Evolutionary conservation across 1,140 invertebrate species (phyloP).

Genomic region (Drosophila kikkawai): DNA sequence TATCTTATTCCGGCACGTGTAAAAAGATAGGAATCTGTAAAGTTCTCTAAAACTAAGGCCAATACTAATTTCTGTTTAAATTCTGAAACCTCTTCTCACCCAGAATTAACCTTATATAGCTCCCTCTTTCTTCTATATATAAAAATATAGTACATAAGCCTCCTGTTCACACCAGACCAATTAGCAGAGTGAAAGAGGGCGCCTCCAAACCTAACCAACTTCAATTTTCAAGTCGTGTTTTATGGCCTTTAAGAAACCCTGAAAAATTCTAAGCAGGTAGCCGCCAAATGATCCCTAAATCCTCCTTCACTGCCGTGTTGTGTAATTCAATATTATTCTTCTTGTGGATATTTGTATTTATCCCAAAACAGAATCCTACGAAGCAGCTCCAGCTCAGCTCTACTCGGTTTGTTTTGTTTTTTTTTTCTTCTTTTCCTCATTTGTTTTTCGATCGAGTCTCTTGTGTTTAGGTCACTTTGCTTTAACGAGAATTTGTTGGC

Average conservation of each 20-base stretch:
- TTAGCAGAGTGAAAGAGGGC: conserved; percentile 53
- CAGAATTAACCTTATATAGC: neutral
- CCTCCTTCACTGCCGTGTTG: conserved; percentile 45
- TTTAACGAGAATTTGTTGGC: conserved; percentile 71
- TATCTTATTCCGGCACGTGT: conserved; percentile 14
- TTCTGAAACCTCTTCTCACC: too few species aligned
- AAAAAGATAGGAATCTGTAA: neutral
- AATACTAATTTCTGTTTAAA: too few species aligned
- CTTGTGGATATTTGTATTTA: conserved; percentile 55
- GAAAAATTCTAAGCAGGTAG: conserved; percentile 57
- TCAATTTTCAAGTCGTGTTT: conserved; percentile 47
- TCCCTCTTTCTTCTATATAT: neutral
- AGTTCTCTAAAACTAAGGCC: neutral
- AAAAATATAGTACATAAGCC: neutral
- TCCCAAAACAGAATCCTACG: conserved; percentile 65
- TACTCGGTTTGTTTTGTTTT: conserved; percentile 1
- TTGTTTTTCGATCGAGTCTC: conserved; percentile 26
- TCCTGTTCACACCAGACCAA: conserved; percentile 49
- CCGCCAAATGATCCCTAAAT: conserved; percentile 37
- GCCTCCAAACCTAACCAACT: conserved; percentile 41
- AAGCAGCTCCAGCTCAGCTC: conserved; percentile 27
- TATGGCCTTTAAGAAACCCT: conserved; percentile 32
- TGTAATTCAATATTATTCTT: conserved; percentile 78
- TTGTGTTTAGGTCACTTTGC: conserved; percentile 45
- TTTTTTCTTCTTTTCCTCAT: conserved; percentile 15